Conservation (phyloP, 2,888 invertebrate genomes). For the Cremastinae sp. region DNA sequence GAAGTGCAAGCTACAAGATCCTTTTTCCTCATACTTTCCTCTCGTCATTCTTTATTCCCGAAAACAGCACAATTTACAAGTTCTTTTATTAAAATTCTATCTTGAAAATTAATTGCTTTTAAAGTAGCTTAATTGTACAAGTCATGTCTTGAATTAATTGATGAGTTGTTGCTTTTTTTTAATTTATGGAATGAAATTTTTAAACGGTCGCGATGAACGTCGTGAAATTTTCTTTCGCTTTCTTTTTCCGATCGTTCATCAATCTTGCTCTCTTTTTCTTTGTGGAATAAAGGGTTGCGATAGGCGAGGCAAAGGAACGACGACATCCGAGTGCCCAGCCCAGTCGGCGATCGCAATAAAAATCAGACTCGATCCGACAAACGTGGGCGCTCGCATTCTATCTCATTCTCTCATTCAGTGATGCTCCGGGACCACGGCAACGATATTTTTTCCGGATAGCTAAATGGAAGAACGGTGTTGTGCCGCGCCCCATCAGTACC, state of each 20-base stretch:
- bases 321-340: conserved; percentile 61
- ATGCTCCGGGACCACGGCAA: conserved; percentile 40
- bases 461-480: conserved; percentile 79
- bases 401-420: conserved; percentile 30
- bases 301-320: conserved; percentile 50
- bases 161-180: too few relatives aligned
- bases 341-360: conserved; percentile 55
- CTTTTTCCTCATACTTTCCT: conserved; percentile 24
- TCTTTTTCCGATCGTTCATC: conserved; percentile 15
- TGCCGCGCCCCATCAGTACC: conserved; percentile 51
- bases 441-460: conserved; percentile 67
- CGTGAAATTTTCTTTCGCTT: conserved; percentile 9
- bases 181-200: too few relatives aligned
- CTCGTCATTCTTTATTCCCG: conserved; percentile 14
- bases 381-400: conserved; percentile 51
- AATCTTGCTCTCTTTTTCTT: conserved; percentile 21
- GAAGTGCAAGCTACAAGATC: conserved; percentile 36
- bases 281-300: conserved; percentile 37
- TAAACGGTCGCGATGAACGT: too few relatives aligned
- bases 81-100: too few relatives aligned
- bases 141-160: too few relatives aligned
- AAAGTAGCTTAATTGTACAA: too few relatives aligned
- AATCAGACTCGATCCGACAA: conserved; percentile 51
- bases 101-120: too few relatives aligned
- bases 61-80: conserved; percentile 22